A percentile compares a stretch with the other conserved stretches of the same genome.
Evolutionary conservation across 2,113 vertebrate species (phyloP).

Genomic region (Tympanuchus pallidicinctus): DNA sequence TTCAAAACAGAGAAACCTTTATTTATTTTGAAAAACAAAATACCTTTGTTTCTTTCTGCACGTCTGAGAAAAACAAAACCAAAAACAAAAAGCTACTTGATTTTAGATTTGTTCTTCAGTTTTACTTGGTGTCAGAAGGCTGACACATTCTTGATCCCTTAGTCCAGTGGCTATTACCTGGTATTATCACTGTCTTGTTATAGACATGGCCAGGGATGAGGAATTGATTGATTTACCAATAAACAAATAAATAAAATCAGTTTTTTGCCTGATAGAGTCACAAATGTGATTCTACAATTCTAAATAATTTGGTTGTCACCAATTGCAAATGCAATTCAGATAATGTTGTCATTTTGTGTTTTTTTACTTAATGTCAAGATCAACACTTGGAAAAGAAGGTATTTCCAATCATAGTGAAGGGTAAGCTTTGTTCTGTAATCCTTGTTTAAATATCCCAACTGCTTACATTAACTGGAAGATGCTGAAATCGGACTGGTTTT

Average conservation of each 20-base stretch:
- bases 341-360: rapidly evolving
- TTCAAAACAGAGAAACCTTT: not conserved
- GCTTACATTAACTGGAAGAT: not conserved
- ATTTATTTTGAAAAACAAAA: not conserved
- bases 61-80: not conserved
- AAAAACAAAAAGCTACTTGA: not conserved
- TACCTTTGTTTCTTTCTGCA: not conserved
- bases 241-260: not conserved
- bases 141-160: not conserved
- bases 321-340: not conserved
- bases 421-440: not conserved
- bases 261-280: not conserved
- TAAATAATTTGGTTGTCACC: not conserved
- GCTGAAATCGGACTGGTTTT: not conserved
- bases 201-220: not conserved
- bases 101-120: not conserved
- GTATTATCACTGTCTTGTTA: not conserved
- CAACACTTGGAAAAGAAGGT: not conserved
- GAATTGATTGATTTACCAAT: not conserved
- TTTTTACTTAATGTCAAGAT: not conserved
- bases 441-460: not conserved
- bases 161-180: not conserved
- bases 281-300: not conserved
- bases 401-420: not conserved
- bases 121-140: not conserved